Conservation (phyloP, 2,797 vertebrate species). For the Cottoperca gobio region DNA sequence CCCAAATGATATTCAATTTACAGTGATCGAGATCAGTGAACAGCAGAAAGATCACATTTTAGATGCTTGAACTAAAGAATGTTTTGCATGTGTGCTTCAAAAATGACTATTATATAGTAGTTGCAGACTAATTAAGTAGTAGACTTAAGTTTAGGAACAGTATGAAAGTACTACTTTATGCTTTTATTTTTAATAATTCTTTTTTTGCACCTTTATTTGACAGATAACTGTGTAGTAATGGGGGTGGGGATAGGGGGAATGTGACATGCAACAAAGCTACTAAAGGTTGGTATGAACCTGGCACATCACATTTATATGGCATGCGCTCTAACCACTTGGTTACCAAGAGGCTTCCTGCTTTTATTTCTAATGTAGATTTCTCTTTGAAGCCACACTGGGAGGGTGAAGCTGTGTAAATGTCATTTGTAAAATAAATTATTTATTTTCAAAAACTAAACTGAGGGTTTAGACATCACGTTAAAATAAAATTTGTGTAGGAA, state of each 20-base stretch:
- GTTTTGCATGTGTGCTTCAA: background rate
- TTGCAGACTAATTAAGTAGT: background rate
- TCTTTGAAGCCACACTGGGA: conserved; percentile 10
- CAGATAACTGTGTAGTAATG: too few relatives aligned
- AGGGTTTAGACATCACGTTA: background rate
- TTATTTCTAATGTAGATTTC: conserved; percentile 12
- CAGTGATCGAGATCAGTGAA: conserved; percentile 4
- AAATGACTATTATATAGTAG: too few relatives aligned
- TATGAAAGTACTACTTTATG: background rate
- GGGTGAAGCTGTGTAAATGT: conserved; percentile 1
- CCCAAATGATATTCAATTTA: background rate
- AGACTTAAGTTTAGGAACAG: background rate
- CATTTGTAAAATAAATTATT: conserved; percentile 14
- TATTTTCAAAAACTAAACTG: conserved; percentile 1
- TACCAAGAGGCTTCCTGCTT: background rate
- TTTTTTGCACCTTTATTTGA: too few relatives aligned
- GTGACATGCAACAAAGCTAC: too few relatives aligned
- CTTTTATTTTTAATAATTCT: conserved; percentile 11
- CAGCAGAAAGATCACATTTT: conserved; percentile 1
- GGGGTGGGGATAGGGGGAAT: too few relatives aligned
- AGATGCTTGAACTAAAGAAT: background rate
- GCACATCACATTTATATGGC: too few relatives aligned
- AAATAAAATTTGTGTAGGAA: background rate
- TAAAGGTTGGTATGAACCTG: too few relatives aligned
- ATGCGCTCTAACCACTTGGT: too few relatives aligned